These are phyloP conservation scores for Omphaloscelis lunosa DNA, from an alignment of 2,888 invertebrate genomes.

Conservation along the genomic window DNA sequence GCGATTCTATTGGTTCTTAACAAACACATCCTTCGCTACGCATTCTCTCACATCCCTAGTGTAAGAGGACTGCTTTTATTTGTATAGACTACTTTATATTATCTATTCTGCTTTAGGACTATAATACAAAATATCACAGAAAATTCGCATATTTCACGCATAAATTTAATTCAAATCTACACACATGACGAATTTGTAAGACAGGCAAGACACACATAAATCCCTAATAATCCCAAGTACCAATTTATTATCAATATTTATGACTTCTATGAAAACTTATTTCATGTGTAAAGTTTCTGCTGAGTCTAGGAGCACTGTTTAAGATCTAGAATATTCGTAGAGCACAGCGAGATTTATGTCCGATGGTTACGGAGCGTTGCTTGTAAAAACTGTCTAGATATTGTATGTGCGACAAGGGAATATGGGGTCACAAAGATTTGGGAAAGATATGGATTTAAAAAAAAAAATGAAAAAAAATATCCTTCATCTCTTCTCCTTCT, in stretches of 20 bases:
- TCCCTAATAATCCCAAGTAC: conserved; percentile 19
- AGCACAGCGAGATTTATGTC: conserved; percentile 62
- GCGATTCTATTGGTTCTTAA: no score
- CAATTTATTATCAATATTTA: conserved; percentile 54
- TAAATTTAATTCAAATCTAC: background rate
- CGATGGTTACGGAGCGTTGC: conserved; percentile 53
- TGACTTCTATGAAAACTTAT: conserved; percentile 44
- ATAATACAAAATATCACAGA: background rate
- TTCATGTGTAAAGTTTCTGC: conserved; percentile 46
- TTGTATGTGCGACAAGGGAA: conserved; percentile 59
- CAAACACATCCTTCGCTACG: no score
- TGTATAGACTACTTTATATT: no score
- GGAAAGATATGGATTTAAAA: background rate
- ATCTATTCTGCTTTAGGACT: no score
- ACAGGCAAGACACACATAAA: background rate
- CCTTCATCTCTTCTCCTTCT: background rate
- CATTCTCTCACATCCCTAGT: no score
- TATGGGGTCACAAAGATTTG: conserved; percentile 24
- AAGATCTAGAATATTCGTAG: conserved; percentile 51
- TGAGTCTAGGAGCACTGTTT: conserved; percentile 41
- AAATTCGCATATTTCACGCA: background rate
- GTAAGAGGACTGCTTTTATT: no score
- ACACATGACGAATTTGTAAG: conserved; percentile 13
- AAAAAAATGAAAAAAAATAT: no score
- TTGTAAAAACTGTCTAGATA: conserved; percentile 67